phyloP scores from a whole-genome alignment of 2,888 invertebrate species.

The Cheiracanthium punctorium region DNA sequence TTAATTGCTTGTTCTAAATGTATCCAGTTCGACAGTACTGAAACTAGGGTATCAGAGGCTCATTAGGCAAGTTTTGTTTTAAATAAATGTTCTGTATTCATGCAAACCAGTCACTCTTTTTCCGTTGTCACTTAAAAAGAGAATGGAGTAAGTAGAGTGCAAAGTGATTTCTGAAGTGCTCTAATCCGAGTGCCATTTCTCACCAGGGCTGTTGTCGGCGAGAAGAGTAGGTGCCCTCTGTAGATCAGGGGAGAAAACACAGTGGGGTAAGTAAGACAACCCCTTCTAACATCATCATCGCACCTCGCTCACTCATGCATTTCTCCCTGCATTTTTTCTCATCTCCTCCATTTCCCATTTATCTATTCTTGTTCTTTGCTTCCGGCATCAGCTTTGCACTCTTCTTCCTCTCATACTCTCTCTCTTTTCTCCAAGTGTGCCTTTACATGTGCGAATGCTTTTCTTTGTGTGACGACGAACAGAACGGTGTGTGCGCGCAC shows the following conservation, averaged over 20 bases:
- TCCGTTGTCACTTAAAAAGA: too few relatives aligned
- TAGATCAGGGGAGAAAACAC: conserved; percentile 49
- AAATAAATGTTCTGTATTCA: too few relatives aligned
- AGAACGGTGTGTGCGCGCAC: background rate
- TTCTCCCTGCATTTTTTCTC: conserved; percentile 43
- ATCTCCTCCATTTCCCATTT: conserved; percentile 43
- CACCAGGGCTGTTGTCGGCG: conserved; percentile 66
- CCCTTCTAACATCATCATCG: conserved; percentile 41
- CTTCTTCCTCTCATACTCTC: conserved; percentile 61
- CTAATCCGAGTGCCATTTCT: conserved; percentile 57
- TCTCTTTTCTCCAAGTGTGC: background rate
- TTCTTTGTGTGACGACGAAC: background rate
- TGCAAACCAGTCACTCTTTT: too few relatives aligned
- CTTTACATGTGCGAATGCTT: conserved; percentile 14
- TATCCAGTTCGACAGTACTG: too few relatives aligned
- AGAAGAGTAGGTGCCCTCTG: conserved; percentile 62
- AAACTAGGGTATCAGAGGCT: too few relatives aligned
- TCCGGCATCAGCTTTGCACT: conserved; percentile 68
- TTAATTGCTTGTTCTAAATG: too few relatives aligned
- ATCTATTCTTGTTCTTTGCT: conserved; percentile 31
- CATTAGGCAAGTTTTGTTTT: too few relatives aligned
- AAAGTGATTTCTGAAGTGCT: conserved; percentile 43
- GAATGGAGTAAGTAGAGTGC: conserved; percentile 61
- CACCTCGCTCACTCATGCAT: conserved; percentile 58
- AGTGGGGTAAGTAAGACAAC: conserved; percentile 38